Evolutionary conservation across 2,888 invertebrate genomes (phyloP).

Genomic region (Heteropelma amictum): DNA sequence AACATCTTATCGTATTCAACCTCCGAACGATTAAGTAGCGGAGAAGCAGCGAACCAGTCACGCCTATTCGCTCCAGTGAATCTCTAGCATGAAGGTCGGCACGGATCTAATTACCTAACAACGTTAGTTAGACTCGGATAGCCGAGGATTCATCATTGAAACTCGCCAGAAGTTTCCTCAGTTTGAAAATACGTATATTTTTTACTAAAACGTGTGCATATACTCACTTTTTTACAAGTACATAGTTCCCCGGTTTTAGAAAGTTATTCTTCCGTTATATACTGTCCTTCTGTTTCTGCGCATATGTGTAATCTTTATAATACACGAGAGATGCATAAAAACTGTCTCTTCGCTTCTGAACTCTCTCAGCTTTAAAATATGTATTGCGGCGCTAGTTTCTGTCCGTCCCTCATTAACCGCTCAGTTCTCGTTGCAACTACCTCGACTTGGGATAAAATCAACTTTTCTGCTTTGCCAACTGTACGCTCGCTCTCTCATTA

Average conservation of each 20-base stretch:
- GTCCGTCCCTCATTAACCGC: no score
- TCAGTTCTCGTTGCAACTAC: no score
- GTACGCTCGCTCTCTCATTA: no score
- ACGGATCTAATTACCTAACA: slow-evolving; percentile 69
- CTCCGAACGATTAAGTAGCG: slow-evolving; percentile 15
- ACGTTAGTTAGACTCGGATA: slow-evolving; percentile 66
- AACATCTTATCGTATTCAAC: slow-evolving; percentile 11
- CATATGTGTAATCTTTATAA: neutral
- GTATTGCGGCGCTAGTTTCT: no score
- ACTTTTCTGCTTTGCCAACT: no score
- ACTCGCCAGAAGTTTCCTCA: slow-evolving; percentile 39
- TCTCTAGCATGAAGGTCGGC: slow-evolving; percentile 58
- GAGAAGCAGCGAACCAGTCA: slow-evolving; percentile 37
- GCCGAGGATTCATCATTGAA: slow-evolving; percentile 62
- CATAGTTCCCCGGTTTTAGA: no score
- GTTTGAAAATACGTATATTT: slow-evolving; percentile 15
- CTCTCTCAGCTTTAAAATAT: no score
- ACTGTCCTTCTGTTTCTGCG: no score
- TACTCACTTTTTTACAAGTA: neutral
- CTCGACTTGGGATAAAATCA: no score
- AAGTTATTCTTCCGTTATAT: no score
- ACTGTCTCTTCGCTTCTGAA: no score
- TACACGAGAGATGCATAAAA: no score
- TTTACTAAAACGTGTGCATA: neutral
- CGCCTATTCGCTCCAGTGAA: slow-evolving; percentile 47